Evolutionary conservation across 2,113 vertebrate genomes (phyloP), one percentile per base, ranked within the genome.

Genomic region (Pteronura brasiliensis): DNA sequence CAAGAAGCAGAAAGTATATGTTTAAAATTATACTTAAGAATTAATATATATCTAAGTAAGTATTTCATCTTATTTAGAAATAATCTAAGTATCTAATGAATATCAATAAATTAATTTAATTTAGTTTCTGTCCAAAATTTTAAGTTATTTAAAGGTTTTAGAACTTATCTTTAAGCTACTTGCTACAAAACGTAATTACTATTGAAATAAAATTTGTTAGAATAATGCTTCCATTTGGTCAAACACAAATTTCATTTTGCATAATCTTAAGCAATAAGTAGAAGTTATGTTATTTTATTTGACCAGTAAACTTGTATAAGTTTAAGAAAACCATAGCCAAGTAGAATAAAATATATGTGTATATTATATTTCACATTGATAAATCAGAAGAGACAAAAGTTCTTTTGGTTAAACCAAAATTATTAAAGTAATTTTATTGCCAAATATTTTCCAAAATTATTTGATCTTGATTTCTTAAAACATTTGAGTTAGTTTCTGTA

Each of bases 81-180:
- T 84, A 34, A 74, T 61, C n/a, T 27, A 90, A 93, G n/a, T 42
- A 90, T 65, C 25, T 96, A 82, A 81, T n/a, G 23, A 77, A 65
- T 95, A 95, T 21, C 39, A 4, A 94, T 44, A 92, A 71, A 79
- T 90, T 90, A 87, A 90, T n/a, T 86, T 57, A 80, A 86, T 89
- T 95, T 94, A 71, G 14, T 71, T 72, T 82, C 34, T 90, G 39
- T 84, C 23, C 23, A 92, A 88, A 8, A 89, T 72, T 77, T 95
- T 87, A 90, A 90, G 81, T 94, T 94, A 85, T 57, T 59, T 88
- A 49, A 88, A 61, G n/a, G 83, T 80, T 44, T 85, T 95, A 23
- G 17, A 77, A 96, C 88, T 94, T 84, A 84, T 95, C 39, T 83
- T 96, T 57, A 84, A 96, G 10, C 21, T 96, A 55, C 81, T 61